Conservation (phyloP, 2,888 invertebrate genomes). For the Rhagonycha lutea region DNA sequence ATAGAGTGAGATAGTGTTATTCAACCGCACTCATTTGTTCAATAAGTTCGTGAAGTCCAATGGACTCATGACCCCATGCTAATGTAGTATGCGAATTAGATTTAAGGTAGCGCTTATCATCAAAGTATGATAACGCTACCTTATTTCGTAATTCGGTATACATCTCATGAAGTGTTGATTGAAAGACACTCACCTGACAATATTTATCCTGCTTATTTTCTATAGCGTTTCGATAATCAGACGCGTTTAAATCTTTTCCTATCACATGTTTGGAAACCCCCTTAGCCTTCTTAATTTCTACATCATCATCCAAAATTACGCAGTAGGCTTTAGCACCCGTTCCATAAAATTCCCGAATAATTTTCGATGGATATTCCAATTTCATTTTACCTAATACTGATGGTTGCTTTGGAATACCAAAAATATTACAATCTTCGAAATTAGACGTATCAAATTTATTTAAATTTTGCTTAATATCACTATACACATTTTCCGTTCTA, state of each 20-base stretch:
- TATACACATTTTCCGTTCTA: constrained; percentile 46
- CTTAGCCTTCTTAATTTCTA: constrained; percentile 3
- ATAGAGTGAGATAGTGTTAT: too few relatives aligned
- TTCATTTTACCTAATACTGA: constrained; percentile 1
- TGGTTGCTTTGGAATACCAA: constrained; percentile 29
- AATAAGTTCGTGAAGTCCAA: too few relatives aligned
- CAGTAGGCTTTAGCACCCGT: constrained; percentile 3
- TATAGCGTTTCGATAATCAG: not conserved
- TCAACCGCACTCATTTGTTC: too few relatives aligned
- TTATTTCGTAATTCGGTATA: not conserved
- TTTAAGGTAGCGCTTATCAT: constrained; percentile 7
- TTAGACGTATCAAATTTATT: constrained; percentile 44
- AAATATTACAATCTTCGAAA: constrained; percentile 36
- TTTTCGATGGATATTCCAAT: constrained; percentile 3
- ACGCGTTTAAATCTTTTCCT: not conserved
- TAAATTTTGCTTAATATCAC: constrained; percentile 36
- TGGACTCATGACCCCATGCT: not conserved
- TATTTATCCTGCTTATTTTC: not conserved
- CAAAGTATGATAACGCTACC: not conserved
- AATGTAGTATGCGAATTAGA: not conserved
- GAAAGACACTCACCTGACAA: too few relatives aligned
- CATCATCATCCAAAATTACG: not conserved
- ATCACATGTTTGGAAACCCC: constrained; percentile 5
- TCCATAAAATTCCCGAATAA: not conserved
- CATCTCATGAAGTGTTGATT: too few relatives aligned